Evolutionary conservation across 2,888 invertebrate species (phyloP), one percentile per base, ranked within the genome.

Genomic region (Aromia moschata): DNA sequence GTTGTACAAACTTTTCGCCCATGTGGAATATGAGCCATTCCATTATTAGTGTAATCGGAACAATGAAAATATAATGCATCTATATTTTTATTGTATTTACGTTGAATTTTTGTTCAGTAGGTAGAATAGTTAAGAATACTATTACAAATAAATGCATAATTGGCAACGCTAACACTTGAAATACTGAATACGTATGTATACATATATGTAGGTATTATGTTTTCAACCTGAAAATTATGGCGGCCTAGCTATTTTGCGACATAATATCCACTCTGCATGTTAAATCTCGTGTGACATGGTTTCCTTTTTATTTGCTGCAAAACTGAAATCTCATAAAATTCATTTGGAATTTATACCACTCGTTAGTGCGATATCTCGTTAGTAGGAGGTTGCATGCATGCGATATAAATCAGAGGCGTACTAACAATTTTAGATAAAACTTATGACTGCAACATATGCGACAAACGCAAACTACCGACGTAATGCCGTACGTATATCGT

Each of bases 331-430:
- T 49, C 25, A 37, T 36, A 18, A 33, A 54, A 54, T 36, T 41
- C 54, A 45, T 54, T 44, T 44, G 36, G 20, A 33, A 54, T 54
- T 54, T 45, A 54, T 53, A 43, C 17, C 12, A 36, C 54, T 54
- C 25, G 54, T 37, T 54, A 36, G 20, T 18, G 14, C 16, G 15
- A 12, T 54, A 54, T 44, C 36, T 36, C 20, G 37, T 54, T 54
- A 54, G 37, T 36, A 30, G 30, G 11, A 14, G 20, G 40, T 14
- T 38, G 17, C 12, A 44, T 43, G 11, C 46, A 46, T 46, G 37
- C 33, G 33, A 36, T 36, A 36, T 46, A 46, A 31, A 36, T 36
- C 46, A 46, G 46, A 16, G 46, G 12, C 33, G 46, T 36, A 11
- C 33, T 36, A 11, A 11, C 33, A 10, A 36, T 11, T 46, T 36